Percentiles rank a stretch among this genome's conserved stretches.
These are phyloP conservation scores for Sebastes goodei DNA, from an alignment of 2,797 vertebrate species.

Conservation along the genomic window DNA sequence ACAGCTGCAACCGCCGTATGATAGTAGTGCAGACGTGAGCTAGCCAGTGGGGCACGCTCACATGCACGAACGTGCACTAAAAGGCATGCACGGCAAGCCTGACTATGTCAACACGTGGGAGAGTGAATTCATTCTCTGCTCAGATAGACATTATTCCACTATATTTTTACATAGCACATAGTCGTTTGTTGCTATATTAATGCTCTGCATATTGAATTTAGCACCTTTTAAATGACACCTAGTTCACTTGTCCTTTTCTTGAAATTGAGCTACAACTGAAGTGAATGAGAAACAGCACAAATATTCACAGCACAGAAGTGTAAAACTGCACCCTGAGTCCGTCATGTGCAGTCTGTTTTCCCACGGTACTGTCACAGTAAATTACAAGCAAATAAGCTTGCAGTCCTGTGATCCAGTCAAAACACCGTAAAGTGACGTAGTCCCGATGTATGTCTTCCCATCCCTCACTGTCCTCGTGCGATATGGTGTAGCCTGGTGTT, in stretches of 20 bases:
- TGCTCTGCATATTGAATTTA: too few species aligned
- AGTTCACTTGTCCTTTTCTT: background rate
- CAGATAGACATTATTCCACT: too few species aligned
- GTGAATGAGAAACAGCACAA: background rate
- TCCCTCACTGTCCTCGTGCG: background rate
- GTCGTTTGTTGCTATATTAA: too few species aligned
- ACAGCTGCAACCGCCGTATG: too few species aligned
- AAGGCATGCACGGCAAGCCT: too few species aligned
- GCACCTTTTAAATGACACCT: background rate
- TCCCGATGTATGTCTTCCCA: background rate
- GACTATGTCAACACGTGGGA: too few species aligned
- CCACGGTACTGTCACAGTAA: background rate
- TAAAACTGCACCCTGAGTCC: background rate
- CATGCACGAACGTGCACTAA: too few species aligned
- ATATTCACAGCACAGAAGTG: background rate
- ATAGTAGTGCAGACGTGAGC: too few species aligned
- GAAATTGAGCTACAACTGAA: background rate
- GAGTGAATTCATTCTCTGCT: too few species aligned
- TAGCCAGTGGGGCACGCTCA: too few species aligned
- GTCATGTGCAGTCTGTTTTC: background rate
- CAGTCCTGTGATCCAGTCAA: background rate
- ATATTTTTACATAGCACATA: too few species aligned
- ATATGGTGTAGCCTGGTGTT: background rate
- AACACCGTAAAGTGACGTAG: too few species aligned
- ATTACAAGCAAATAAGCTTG: background rate